Evolutionary conservation across 2,888 invertebrate species (phyloP).

Genomic region (Microchrysa polita): DNA sequence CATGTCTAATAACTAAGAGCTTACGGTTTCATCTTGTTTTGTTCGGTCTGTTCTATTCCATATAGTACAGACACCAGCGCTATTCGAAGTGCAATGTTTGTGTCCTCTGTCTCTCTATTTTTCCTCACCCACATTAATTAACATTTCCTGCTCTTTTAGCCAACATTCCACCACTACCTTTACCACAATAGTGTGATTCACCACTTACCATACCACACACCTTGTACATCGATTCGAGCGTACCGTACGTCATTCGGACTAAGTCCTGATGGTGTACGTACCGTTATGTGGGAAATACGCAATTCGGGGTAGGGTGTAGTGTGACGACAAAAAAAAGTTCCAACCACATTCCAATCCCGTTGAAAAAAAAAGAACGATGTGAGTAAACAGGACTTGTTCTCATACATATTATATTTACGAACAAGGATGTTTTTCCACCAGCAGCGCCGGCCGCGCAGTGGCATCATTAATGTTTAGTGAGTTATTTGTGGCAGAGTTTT

Average conservation of each 20-base stretch:
- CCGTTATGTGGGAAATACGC: no score
- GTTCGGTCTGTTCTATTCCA: background rate
- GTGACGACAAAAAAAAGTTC: no score
- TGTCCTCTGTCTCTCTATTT: background rate
- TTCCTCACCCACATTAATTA: constrained; percentile 22
- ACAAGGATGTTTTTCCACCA: background rate
- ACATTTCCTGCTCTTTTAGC: constrained; percentile 33
- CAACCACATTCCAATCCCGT: no score
- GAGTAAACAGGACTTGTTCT: no score
- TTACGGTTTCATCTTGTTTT: constrained; percentile 26
- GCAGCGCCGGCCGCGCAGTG: no score
- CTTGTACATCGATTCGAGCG: no score
- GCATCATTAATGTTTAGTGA: constrained; percentile 37
- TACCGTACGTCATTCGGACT: no score
- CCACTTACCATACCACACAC: no score
- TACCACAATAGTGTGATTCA: no score
- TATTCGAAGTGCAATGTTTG: background rate
- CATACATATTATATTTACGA: background rate
- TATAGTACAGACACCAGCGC: constrained; percentile 17
- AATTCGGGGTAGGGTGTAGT: no score
- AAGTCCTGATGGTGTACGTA: no score
- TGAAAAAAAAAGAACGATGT: background rate
- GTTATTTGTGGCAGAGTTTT: constrained; percentile 36
- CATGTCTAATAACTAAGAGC: constrained; percentile 24
- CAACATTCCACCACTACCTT: background rate